A percentile compares a stretch with the other conserved stretches of the same genome.
Evolutionary conservation across 2,113 vertebrate genomes (phyloP).

Genomic region (Desmodus rotundus): DNA sequence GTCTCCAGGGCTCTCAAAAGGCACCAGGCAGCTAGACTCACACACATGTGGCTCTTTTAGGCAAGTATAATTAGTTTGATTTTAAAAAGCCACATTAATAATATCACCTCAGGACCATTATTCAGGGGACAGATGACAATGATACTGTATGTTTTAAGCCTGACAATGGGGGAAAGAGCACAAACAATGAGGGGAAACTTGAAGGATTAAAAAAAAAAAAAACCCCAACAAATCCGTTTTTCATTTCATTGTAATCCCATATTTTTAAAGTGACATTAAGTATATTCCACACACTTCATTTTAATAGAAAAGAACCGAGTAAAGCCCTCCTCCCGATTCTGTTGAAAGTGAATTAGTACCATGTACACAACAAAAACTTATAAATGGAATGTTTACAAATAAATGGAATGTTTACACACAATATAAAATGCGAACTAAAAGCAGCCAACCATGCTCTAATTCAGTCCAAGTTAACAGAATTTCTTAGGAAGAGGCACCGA

Average conservation of each 20-base stretch:
- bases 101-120: constrained; percentile 80
- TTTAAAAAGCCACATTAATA: constrained; percentile 81
- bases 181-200: constrained; percentile 61
- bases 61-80: constrained; percentile 80
- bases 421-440: constrained; percentile 38
- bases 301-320: neutral
- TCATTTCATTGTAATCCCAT: constrained; percentile 48
- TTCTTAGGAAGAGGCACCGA: neutral
- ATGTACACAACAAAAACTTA: constrained; percentile 24
- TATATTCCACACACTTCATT: constrained; percentile 37
- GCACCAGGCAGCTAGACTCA: constrained; percentile 79
- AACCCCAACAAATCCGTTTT: constrained; percentile 12
- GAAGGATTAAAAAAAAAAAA: constrained; percentile 57
- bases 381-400: constrained; percentile 38
- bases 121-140: constrained; percentile 71
- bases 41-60: constrained; percentile 81
- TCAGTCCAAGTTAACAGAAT: constrained; percentile 3
- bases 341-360: neutral
- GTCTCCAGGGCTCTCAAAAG: constrained; percentile 80
- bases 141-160: constrained; percentile 76
- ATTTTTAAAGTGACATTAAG: constrained; percentile 55
- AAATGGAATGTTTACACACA: neutral
- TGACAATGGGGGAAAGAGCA: constrained; percentile 55
- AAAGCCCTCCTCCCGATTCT: neutral
- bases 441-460: constrained; percentile 39